Conservation (phyloP, 2,113 vertebrate genomes). For the Corythornis madagascariensis region DNA sequence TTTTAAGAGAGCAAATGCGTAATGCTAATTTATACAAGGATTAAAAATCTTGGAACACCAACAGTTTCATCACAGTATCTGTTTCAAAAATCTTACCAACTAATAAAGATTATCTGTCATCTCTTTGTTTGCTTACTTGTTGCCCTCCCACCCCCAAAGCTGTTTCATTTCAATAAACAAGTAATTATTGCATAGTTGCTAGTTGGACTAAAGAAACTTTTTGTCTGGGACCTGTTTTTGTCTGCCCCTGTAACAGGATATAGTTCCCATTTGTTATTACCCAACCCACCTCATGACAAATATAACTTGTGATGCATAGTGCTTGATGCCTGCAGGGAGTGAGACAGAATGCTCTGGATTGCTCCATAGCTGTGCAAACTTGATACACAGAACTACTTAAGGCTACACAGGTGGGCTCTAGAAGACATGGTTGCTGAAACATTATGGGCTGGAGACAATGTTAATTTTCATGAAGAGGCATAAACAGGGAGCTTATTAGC, state of each 20-base stretch:
- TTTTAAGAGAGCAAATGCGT: neutral
- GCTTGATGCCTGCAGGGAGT: neutral
- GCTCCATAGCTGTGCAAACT: neutral
- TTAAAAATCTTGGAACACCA: neutral
- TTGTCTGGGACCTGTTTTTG: neutral
- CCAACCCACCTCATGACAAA: neutral
- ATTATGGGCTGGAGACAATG: neutral
- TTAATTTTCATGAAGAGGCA: neutral
- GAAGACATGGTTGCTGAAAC: neutral
- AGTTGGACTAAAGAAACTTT: neutral
- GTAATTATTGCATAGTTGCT: neutral
- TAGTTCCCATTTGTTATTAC: neutral
- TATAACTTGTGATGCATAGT: neutral
- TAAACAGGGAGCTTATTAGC: neutral
- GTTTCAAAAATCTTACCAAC: neutral
- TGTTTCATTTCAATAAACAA: neutral
- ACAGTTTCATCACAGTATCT: neutral
- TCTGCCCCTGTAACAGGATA: neutral
- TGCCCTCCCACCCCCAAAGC: neutral
- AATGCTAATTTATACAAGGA: neutral
- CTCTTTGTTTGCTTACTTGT: neutral
- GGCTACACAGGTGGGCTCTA: neutral
- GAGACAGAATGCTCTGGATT: neutral
- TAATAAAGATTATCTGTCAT: neutral
- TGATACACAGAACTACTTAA: fast-evolving